Percentiles rank a stretch among this genome's conserved stretches.
Conservation (phyloP, 2,797 vertebrate genomes). For the Tokudaia muenninki region DNA sequence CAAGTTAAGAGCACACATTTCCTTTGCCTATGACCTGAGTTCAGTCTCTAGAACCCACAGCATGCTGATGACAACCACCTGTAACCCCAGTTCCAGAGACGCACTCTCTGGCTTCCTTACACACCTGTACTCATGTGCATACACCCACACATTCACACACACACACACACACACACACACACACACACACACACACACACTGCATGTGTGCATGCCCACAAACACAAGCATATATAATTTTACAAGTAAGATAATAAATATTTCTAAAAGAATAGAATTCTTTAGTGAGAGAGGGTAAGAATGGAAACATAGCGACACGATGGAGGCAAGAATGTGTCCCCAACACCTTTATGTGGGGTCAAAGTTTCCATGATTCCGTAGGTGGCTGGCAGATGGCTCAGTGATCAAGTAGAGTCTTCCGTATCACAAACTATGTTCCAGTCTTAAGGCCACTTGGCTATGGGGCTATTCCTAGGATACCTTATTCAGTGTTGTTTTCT, state of each 20-base stretch:
- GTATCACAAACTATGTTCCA: not conserved
- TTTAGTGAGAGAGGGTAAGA: not conserved
- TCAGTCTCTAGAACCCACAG: not conserved
- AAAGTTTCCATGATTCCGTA: not conserved
- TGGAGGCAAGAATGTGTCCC: not conserved
- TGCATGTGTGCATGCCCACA: not conserved
- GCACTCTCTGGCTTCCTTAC: not conserved
- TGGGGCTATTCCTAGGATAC: not conserved
- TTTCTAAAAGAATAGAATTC: not conserved
- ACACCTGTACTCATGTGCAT: not conserved
- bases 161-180: not conserved
- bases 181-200: too few species aligned
- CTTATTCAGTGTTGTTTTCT: not conserved
- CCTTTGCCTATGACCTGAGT: not conserved
- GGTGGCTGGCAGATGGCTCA: not conserved
- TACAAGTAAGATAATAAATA: not conserved
- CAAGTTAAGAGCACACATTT: not conserved
- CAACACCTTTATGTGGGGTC: accelerated
- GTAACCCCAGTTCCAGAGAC: not conserved
- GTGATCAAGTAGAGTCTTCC: not conserved
- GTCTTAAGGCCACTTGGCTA: not conserved
- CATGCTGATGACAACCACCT: not conserved
- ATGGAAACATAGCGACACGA: not conserved
- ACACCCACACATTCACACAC: not conserved
- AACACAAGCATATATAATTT: not conserved